Evolutionary conservation across 2,113 vertebrate genomes (phyloP).

Genomic region (Tachycineta bicolor): DNA sequence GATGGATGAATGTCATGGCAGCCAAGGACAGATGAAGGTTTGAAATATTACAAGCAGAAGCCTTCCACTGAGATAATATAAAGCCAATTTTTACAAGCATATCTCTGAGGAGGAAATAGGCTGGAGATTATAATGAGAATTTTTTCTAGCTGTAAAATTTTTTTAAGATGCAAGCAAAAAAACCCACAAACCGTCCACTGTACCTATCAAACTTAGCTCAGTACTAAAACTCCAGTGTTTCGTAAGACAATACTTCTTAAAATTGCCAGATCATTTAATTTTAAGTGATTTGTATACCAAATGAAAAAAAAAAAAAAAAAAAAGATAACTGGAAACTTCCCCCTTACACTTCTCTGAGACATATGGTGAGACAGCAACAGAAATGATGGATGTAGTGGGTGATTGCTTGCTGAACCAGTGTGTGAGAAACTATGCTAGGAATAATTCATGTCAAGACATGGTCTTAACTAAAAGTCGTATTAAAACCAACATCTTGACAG

Average conservation of each 20-base stretch:
- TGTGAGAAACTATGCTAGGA: constrained; percentile 45
- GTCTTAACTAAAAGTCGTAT: constrained; percentile 46
- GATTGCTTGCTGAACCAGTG: constrained; percentile 51
- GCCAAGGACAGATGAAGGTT: constrained; percentile 35
- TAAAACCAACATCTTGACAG: constrained; percentile 47
- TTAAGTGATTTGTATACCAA: constrained; percentile 44
- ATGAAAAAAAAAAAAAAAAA: constrained; percentile 15
- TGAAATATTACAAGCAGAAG: constrained; percentile 23
- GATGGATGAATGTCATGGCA: neutral
- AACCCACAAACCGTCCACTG: neutral
- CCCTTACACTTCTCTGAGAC: neutral
- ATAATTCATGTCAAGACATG: constrained; percentile 39
- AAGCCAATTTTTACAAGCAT: neutral
- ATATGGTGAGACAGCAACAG: constrained; percentile 37
- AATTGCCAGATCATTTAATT: constrained; percentile 27
- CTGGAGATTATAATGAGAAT: neutral
- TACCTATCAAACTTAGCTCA: neutral
- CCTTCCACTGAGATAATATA: neutral
- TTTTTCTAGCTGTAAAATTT: constrained; percentile 23
- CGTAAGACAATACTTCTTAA: constrained; percentile 1
- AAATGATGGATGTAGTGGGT: constrained; percentile 52
- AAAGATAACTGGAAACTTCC: constrained; percentile 11
- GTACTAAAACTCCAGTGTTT: neutral
- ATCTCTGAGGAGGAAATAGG: constrained; percentile 18
- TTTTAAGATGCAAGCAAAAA: neutral